Evolutionary conservation across 2,113 vertebrate species (phyloP), one percentile per base, ranked within the genome.

Genomic region (Grus americana): DNA sequence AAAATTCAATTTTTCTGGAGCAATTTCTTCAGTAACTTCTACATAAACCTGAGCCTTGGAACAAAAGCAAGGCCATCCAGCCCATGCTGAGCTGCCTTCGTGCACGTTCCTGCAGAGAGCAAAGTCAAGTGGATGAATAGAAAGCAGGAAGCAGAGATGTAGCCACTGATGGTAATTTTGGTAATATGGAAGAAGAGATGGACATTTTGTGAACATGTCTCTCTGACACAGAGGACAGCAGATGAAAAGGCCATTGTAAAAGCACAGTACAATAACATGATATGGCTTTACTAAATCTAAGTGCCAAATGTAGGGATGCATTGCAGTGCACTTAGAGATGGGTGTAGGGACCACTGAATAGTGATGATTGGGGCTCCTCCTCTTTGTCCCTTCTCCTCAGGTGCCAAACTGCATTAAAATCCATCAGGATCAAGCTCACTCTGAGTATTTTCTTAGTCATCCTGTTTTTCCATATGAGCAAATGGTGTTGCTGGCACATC

Each of bases 201-300:
- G 71, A n/a, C 5, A 0, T 36, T 75, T 54, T 79, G 34, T 2
- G 3, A 20, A 42, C 2, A 4, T 2, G 13, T 17, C 13, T 58
- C 6, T 1, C 5, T 32, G 40, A 15, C 49, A 10, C 5, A 49
- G 49, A 29, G 68, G 14, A 9, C 26, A 66, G 85, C 29, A 61
- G 46, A 47, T 18, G 40, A 55, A 44, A 55, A 68, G 54, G 61
- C 14, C 26, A 11, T 66, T 42, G 52, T 17, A 38, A 67, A 70
- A 76, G 7, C 82, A 79, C 27, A 10, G 66, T 7, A 20, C 16
- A 26, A 5, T 22, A 40, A 72, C 1, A 0, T 9, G 40, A 54
- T 2, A 38, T 50, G 40, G 30, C 17, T 93, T 67, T 50, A 21
- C 30, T 44, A 49, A 22, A 52, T 2, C 36, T 26, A 47, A 62